Conservation (phyloP, 2,888 invertebrate genomes). For the Phlogophora meticulosa region DNA sequence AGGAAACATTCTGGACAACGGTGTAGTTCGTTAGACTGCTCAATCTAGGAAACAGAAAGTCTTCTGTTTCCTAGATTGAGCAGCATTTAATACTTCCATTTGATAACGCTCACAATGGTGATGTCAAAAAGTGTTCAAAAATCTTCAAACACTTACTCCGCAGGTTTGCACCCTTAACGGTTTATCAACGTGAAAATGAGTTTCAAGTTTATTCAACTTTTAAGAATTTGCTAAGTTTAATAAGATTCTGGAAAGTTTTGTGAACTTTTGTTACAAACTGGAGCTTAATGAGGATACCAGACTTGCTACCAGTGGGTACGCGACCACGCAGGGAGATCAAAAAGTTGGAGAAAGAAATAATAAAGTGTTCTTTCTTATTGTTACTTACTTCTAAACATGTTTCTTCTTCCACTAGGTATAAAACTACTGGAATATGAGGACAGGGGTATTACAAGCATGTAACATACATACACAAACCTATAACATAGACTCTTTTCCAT, state of each 20-base stretch:
- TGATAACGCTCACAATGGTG: neutral
- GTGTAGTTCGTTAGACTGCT: too few species aligned
- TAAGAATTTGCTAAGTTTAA: conserved; percentile 2
- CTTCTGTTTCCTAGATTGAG: too few species aligned
- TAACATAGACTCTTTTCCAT: too few species aligned
- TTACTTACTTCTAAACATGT: too few species aligned
- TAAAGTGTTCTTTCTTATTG: neutral
- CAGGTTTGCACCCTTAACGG: neutral
- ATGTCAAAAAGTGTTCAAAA: neutral
- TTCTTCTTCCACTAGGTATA: too few species aligned
- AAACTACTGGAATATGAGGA: too few species aligned
- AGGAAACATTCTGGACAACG: too few species aligned
- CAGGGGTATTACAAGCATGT: too few species aligned
- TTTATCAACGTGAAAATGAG: neutral
- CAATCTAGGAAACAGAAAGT: too few species aligned
- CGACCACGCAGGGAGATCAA: neutral
- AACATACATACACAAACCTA: too few species aligned
- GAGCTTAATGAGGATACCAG: conserved; percentile 4
- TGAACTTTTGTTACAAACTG: conserved; percentile 11
- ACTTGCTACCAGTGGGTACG: neutral
- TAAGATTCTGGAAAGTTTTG: conserved; percentile 15
- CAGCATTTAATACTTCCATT: too few species aligned
- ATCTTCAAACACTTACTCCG: too few species aligned
- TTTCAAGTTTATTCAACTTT: conserved; percentile 4
- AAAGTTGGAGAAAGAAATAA: neutral